Base-by-base conservation (phyloP, 1,140 invertebrate genomes). In the Aricia agestis region DNA sequence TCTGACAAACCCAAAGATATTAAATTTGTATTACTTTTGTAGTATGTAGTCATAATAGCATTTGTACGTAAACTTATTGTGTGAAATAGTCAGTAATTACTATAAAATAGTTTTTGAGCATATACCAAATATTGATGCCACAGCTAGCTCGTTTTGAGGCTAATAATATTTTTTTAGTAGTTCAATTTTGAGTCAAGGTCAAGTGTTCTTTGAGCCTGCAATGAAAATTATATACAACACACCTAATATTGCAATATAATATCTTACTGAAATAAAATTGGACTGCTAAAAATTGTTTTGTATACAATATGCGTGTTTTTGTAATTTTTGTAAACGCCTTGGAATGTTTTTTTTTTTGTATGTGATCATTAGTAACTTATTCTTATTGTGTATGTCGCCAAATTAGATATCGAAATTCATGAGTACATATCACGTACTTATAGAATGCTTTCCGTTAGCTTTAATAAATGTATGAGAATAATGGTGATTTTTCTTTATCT, bases 1-100 rank as follows among this genome's bases (percentile, higher is more conserved):
- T 87, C 87, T 89, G 88, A 90, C 25, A 77, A 76, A 82, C 87
- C 88, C 88, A 90, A 90, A 90, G 88, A 89, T 74, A 80, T 79
- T 73, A 78, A 73, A 75, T 77, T 79, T 78, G 59, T 76, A 67
- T 75, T 68, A 45, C 69, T 65, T 42, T 76, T 73, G 31, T 71
- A 67, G 70, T 68, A 58, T 72, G 57, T 72, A 73, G 69, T 13
- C 45, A 52, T 70, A n/a, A 66, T 69, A 74, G 66, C 74, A 72
- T 73, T 76, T 78, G 52, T 71, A 73, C 25, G 42, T 15, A 31
- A 68, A 32, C 13, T 19, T 41, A 18, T 19, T 69, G 68, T 69
- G 68, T 69, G 68, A 69, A 69, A 61, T 69, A 69, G 31, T 69
- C n/a, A 18, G 7, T 58, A 68, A 41, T n/a, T n/a, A n/a, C 17